These are phyloP conservation scores for Fregata magnificens DNA, from an alignment of 2,113 vertebrate genomes.

Conservation along the genomic window DNA sequence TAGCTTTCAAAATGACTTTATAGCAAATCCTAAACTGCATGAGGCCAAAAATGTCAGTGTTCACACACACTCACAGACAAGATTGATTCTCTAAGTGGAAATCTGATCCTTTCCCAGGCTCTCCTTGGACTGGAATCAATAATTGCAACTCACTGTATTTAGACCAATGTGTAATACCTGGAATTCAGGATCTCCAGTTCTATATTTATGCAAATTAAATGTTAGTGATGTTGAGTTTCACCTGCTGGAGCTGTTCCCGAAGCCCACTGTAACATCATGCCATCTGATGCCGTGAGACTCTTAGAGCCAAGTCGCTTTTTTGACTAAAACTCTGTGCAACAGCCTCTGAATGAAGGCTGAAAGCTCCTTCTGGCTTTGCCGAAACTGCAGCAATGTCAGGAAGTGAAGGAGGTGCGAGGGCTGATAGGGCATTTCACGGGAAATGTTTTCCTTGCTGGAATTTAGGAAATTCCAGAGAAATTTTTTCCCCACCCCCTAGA, in stretches of 20 bases:
- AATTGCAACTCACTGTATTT: constrained; percentile 37
- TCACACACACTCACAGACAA: constrained; percentile 19
- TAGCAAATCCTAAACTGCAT: constrained; percentile 17
- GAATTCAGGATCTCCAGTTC: constrained; percentile 41
- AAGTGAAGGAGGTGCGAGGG: not conserved
- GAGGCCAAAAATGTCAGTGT: constrained; percentile 61
- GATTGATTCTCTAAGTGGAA: constrained; percentile 61
- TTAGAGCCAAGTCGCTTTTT: constrained; percentile 19
- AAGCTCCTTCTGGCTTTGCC: not conserved
- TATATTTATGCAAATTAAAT: constrained; percentile 26
- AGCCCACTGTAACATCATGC: not conserved
- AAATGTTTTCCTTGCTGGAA: not conserved
- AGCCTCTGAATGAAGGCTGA: constrained; percentile 13
- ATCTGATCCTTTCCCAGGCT: constrained; percentile 67
- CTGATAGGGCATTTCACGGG: not conserved
- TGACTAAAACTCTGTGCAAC: not conserved
- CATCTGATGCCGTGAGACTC: not conserved
- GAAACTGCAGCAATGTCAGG: not conserved
- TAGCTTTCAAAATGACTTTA: constrained; percentile 60
- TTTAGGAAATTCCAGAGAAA: not conserved
- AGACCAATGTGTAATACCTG: constrained; percentile 36
- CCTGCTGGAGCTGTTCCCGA: not conserved
- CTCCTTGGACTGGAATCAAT: constrained; percentile 66
- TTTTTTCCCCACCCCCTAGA: not conserved
- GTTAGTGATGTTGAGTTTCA: constrained; percentile 40